phyloP scores from a whole-genome alignment of 1,140 invertebrate genomes.

The Atopsyche davidsoni region DNA sequence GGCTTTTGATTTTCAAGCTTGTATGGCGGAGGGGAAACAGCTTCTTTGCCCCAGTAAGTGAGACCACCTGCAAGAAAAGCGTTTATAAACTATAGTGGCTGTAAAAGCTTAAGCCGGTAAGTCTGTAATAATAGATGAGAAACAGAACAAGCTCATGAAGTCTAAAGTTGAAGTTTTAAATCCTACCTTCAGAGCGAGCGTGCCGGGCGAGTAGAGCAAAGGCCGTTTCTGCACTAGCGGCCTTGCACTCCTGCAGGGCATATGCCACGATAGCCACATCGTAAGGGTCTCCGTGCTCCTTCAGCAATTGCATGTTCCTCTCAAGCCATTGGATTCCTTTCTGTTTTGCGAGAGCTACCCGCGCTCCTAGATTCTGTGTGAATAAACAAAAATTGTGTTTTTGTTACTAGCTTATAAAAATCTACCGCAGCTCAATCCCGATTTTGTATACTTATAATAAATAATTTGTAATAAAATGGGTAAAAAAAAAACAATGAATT shows the following conservation, averaged over 20 bases:
- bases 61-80: conserved; percentile 54
- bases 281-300: conserved; percentile 66
- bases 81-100: too few species aligned
- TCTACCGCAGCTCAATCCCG: not conserved
- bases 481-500: too few species aligned
- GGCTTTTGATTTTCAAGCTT: conserved; percentile 88
- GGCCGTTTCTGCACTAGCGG: conserved; percentile 72
- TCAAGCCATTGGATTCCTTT: conserved; percentile 77
- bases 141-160: too few species aligned
- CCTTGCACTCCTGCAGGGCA: conserved; percentile 73
- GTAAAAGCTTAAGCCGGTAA: too few species aligned
- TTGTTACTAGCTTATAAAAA: too few species aligned
- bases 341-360: conserved; percentile 62
- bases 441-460: not conserved
- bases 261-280: conserved; percentile 84
- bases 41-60: conserved; percentile 77
- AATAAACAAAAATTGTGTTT: too few species aligned
- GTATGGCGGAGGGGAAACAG: conserved; percentile 68
- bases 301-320: conserved; percentile 69
- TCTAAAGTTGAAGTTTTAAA: too few species aligned
- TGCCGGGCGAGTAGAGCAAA: conserved; percentile 66
- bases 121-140: too few species aligned
- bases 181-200: conserved; percentile 57
- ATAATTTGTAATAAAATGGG: conserved; percentile 1
- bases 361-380: conserved; percentile 60